phyloP scores from a whole-genome alignment of 2,888 invertebrate genomes.

The Pollenia labialis region DNA sequence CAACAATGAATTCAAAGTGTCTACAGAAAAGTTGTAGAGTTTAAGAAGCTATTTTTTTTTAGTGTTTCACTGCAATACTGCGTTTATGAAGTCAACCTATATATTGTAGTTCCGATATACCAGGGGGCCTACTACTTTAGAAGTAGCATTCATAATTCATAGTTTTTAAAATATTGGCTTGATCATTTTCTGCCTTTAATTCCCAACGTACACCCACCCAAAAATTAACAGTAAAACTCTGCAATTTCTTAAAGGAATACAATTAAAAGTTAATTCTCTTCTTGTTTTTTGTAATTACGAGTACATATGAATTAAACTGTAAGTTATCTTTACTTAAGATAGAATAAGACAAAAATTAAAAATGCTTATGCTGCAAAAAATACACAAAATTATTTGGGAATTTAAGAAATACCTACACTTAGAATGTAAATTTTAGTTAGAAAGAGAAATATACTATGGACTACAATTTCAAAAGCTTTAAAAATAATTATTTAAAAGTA shows the following conservation, averaged over 20 bases:
- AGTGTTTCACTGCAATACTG: no score
- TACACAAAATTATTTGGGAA: conserved; percentile 40
- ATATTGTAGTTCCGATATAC: no score
- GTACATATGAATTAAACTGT: conserved; percentile 59
- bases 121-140: no score
- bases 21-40: no score
- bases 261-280: conserved; percentile 38
- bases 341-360: conserved; percentile 52
- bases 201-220: neutral
- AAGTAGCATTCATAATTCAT: no score
- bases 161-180: no score
- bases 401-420: conserved; percentile 51
- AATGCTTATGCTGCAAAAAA: conserved; percentile 61
- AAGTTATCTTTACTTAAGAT: conserved; percentile 66
- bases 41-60: no score
- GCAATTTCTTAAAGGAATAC: conserved; percentile 36
- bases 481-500: conserved; percentile 37
- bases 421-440: conserved; percentile 44
- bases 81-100: no score
- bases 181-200: no score
- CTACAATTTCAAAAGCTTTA: conserved; percentile 60
- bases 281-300: conserved; percentile 54
- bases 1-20: no score
- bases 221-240: conserved; percentile 5
- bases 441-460: conserved; percentile 38